Conservation (phyloP, 2,797 vertebrate genomes). For the Lacerta viridis region DNA sequence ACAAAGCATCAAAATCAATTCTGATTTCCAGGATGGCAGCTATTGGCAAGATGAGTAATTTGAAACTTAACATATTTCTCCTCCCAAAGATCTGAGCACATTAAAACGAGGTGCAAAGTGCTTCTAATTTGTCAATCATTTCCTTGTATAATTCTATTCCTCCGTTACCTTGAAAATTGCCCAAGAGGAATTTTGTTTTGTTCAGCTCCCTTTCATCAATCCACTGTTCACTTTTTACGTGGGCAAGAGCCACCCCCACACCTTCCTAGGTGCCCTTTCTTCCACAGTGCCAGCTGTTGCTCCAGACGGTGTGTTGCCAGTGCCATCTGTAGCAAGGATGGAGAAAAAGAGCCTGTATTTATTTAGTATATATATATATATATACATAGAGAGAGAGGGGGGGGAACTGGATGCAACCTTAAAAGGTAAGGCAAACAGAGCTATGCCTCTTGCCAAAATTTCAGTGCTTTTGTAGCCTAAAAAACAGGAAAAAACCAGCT, state of each 20-base stretch:
- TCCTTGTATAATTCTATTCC: constrained; percentile 72
- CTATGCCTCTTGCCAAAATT: background rate
- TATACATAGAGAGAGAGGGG: no score
- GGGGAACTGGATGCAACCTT: background rate
- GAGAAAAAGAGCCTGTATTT: background rate
- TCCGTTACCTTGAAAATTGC: constrained; percentile 75
- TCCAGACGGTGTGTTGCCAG: constrained; percentile 43
- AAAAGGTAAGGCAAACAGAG: background rate
- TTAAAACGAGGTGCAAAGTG: constrained; percentile 82
- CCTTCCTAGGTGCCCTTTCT: constrained; percentile 1
- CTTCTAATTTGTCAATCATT: constrained; percentile 83
- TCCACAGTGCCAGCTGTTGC: constrained; percentile 41
- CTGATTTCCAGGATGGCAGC: constrained; percentile 80
- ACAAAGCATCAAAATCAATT: constrained; percentile 76
- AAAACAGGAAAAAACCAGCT: no score
- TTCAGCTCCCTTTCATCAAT: constrained; percentile 62
- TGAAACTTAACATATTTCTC: constrained; percentile 79
- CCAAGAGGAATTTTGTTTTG: constrained; percentile 65
- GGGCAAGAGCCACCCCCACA: constrained; percentile 49
- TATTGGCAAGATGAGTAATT: constrained; percentile 78
- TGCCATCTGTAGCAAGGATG: constrained; percentile 38
- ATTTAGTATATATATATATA: no score
- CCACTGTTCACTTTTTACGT: constrained; percentile 50
- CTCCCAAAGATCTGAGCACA: constrained; percentile 72
- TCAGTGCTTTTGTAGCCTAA: background rate